Evolutionary conservation across 2,113 vertebrate genomes (phyloP).

Genomic region (Salvelinus fontinalis): DNA sequence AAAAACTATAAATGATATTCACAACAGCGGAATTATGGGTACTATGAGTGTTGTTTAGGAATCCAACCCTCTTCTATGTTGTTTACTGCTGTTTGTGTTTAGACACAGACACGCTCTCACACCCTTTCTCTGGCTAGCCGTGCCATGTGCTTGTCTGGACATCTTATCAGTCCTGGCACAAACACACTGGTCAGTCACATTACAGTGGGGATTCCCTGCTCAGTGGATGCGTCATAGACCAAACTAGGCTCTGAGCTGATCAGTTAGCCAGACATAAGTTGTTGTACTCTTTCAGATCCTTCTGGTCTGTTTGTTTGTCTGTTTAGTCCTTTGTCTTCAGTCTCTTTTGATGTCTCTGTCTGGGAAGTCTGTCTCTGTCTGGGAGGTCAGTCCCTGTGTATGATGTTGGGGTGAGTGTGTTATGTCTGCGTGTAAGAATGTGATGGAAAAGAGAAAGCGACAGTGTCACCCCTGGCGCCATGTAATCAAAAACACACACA

Average conservation of each 20-base stretch:
- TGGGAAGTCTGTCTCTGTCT: background rate
- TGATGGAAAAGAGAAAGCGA: constrained; percentile 17
- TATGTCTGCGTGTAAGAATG: background rate
- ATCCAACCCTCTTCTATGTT: background rate
- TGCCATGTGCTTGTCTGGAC: constrained; percentile 48
- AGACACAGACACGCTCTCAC: background rate
- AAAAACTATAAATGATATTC: too few species aligned
- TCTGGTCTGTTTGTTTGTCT: background rate
- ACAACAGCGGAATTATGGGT: background rate
- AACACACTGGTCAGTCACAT: constrained; percentile 7
- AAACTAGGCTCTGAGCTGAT: constrained; percentile 51
- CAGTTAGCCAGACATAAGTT: constrained; percentile 31
- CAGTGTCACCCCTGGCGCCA: constrained; percentile 28
- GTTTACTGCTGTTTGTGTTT: background rate
- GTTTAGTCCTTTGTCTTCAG: background rate
- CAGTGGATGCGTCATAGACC: constrained; percentile 45
- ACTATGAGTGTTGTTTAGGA: background rate
- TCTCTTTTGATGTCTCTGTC: too few species aligned
- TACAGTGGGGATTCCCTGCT: constrained; percentile 59
- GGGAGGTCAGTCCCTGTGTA: background rate
- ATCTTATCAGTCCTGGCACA: constrained; percentile 41
- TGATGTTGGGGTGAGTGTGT: background rate
- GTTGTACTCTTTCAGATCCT: constrained; percentile 5
- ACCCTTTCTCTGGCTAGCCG: constrained; percentile 4
- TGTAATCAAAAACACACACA: constrained; percentile 41